Base-by-base conservation (phyloP, 2,888 invertebrate species). In the Cryptus armator region DNA sequence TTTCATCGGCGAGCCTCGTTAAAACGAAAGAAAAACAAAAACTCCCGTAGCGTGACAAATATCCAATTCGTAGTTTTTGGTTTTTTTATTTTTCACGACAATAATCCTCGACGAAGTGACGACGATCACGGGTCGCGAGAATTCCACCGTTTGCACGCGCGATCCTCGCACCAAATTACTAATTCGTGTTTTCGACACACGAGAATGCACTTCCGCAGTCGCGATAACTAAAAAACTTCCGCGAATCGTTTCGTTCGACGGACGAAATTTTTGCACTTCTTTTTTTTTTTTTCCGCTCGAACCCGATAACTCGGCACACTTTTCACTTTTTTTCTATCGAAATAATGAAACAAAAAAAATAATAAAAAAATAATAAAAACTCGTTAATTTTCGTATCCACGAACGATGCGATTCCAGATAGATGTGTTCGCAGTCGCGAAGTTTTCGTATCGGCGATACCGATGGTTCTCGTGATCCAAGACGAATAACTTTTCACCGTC, bases 401-500 rank as follows among this genome's bases (percentile, higher is more conserved):
- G 44, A 16, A 48, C 16, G 46, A 29, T 62, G 32, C 37, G 37
- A 37, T n/a, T 14, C n/a, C 4, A 14, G 14, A 4, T 32, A 4
- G 62, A 6, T 12, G 12, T 24, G 5, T 32, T 62, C 29, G 32
- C 29, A 12, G 24, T 64, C 12, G 64, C 4, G 12, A 12, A 14
- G 7, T 12, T 16, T 16, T 59, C 46, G 66, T 56, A 67, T 59
- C 51, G 43, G 37, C 44, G 24, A 62, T 59, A 46, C 24, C 56
- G 66, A 64, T 70, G 37, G 29, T 72, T 80, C 32, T 53, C 71
- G 64, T 44, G 48, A 37, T 46, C 78, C 62, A 81, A 62, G 51
- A 10, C 66, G 71, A 76, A 66, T 59, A 32, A 51, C 37, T 12
- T 14, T 75, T 80, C 62, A 62, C 48, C 80, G 74, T 62, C 78